phyloP scores from a whole-genome alignment of 1,140 invertebrate species.

The Drosophila virilis region DNA sequence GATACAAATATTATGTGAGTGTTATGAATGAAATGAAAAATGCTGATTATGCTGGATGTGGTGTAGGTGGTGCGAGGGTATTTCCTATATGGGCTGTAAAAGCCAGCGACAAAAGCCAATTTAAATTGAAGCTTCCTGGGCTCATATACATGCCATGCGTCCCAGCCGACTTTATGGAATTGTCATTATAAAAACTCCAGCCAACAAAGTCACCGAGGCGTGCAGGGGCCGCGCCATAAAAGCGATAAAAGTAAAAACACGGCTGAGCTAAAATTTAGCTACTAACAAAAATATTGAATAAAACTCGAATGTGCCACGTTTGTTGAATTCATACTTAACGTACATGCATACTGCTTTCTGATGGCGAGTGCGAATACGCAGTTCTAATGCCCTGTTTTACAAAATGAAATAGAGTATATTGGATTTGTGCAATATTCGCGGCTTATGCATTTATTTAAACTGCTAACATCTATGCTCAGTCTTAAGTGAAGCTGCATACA shows the following conservation, averaged over 20 bases:
- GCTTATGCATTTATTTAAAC: no score
- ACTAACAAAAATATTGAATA: not conserved
- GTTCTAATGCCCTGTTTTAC: no score
- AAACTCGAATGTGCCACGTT: no score
- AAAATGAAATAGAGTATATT: no score
- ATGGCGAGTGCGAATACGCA: no score
- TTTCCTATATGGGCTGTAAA: conserved; percentile 72
- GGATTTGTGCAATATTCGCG: no score
- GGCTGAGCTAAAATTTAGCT: not conserved
- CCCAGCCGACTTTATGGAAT: conserved; percentile 38
- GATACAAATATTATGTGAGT: conserved; percentile 4
- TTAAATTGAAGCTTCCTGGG: conserved; percentile 47
- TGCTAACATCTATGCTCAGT: no score
- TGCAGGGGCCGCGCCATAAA: conserved; percentile 12
- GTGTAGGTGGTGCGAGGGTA: conserved; percentile 18
- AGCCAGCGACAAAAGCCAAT: conserved; percentile 45
- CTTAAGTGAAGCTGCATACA: no score
- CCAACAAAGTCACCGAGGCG: conserved; percentile 53
- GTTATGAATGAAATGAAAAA: conserved; percentile 53
- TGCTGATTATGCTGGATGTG: conserved; percentile 24
- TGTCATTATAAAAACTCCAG: conserved; percentile 63
- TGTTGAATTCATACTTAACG: no score
- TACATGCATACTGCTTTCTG: no score
- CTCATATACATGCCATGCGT: conserved; percentile 28
- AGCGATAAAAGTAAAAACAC: conserved; percentile 16